Percentiles rank a stretch among this genome's conserved stretches.
Evolutionary conservation across 2,113 vertebrate genomes (phyloP).

Genomic region (Heterocephalus glaber): DNA sequence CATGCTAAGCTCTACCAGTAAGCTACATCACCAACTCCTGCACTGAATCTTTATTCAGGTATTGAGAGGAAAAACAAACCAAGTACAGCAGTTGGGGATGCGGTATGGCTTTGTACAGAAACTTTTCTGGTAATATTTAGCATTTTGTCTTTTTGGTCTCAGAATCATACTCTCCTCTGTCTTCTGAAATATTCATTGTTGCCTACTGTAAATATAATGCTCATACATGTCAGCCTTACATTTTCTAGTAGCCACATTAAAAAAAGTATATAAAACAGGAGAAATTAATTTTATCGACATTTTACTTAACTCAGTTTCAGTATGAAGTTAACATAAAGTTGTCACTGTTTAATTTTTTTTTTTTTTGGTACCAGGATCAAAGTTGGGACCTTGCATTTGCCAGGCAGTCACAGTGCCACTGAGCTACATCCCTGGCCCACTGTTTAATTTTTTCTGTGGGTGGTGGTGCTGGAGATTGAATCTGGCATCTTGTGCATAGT

Average conservation of each 20-base stretch:
- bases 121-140: neutral
- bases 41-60: slow-evolving; percentile 14
- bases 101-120: neutral
- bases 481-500: neutral
- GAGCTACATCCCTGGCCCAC: too few relatives aligned
- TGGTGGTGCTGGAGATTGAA: neutral
- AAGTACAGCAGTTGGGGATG: neutral
- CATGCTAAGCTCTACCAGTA: neutral
- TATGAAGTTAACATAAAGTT: neutral
- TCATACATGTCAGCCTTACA: neutral
- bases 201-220: neutral
- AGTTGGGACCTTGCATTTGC: too few relatives aligned
- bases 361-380: too few relatives aligned
- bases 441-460: neutral
- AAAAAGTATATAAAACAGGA: neutral
- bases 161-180: neutral
- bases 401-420: too few relatives aligned
- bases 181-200: neutral
- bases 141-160: neutral
- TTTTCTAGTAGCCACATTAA: neutral
- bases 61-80: neutral
- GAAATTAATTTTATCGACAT: neutral
- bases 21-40: neutral
- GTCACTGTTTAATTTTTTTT: neutral
- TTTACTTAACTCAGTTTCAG: neutral